Evolutionary conservation across 2,888 invertebrate genomes (phyloP).

Genomic region (Opisthograptis luteolata): DNA sequence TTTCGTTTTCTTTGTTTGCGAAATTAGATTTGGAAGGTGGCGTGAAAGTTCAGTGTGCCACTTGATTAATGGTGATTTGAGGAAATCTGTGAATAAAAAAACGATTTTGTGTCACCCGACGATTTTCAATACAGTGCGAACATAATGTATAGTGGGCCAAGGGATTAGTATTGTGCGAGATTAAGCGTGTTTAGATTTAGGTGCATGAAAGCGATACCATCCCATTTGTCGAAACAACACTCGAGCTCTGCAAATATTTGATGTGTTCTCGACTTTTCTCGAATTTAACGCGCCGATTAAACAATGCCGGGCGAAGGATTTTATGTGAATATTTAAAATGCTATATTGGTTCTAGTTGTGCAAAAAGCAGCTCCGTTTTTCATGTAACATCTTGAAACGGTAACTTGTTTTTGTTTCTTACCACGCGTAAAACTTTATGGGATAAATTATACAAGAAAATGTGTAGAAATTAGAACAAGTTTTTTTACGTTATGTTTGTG

Average conservation of each 20-base stretch:
- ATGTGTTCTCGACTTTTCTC: constrained; percentile 82
- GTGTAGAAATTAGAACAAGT: constrained; percentile 25
- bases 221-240: constrained; percentile 79
- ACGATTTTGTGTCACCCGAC: constrained; percentile 64
- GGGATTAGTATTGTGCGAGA: constrained; percentile 47
- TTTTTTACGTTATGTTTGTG: constrained; percentile 9
- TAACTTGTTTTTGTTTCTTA: constrained; percentile 48
- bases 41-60: constrained; percentile 76
- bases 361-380: constrained; percentile 64
- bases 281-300: constrained; percentile 82
- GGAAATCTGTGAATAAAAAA: constrained; percentile 61
- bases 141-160: too few relatives aligned
- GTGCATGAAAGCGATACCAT: constrained; percentile 75
- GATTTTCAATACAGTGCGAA: constrained; percentile 52
- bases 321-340: constrained; percentile 82
- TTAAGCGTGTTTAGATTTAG: constrained; percentile 69
- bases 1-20: constrained; percentile 82
- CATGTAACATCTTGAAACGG: constrained; percentile 54
- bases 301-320: constrained; percentile 78
- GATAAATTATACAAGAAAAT: constrained; percentile 30
- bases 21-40: constrained; percentile 79
- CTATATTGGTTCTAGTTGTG: constrained; percentile 78
- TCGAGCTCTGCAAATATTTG: constrained; percentile 76
- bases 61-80: constrained; percentile 80
- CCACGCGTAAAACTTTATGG: constrained; percentile 40